phyloP scores from a whole-genome alignment of 2,113 vertebrate species.

The Chinchilla lanigera region DNA sequence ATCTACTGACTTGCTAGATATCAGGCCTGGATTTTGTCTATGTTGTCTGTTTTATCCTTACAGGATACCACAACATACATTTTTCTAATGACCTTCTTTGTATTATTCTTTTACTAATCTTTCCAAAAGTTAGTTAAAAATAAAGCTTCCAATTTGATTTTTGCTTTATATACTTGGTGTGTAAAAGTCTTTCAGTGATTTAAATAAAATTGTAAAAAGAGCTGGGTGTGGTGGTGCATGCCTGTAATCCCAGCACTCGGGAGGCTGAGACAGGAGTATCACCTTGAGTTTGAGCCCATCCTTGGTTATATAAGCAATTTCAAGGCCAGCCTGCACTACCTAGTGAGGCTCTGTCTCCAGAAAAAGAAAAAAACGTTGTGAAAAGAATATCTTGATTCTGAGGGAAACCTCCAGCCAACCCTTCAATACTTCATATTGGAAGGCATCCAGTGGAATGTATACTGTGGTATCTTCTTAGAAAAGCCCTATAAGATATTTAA shows the following conservation, averaged over 20 bases:
- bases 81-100: constrained; percentile 41
- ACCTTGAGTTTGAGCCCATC: not conserved
- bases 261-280: not conserved
- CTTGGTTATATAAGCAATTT: not conserved
- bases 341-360: not conserved
- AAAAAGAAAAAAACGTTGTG: not conserved
- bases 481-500: constrained; percentile 22
- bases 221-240: not conserved
- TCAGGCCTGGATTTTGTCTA: constrained; percentile 3
- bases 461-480: constrained; percentile 26
- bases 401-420: constrained; percentile 26
- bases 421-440: not conserved
- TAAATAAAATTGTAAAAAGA: constrained; percentile 25
- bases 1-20: constrained; percentile 67
- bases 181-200: constrained; percentile 49
- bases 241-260: not conserved
- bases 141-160: constrained; percentile 4
- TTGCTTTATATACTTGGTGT: constrained; percentile 24
- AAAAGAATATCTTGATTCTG: constrained; percentile 41
- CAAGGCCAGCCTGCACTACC: not conserved
- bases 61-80: constrained; percentile 39
- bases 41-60: constrained; percentile 23
- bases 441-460: not conserved
- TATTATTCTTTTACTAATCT: constrained; percentile 22
- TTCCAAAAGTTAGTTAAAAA: not conserved